Evolutionary conservation across 2,113 vertebrate species (phyloP).

Genomic region (Opisthocomus hoazin): DNA sequence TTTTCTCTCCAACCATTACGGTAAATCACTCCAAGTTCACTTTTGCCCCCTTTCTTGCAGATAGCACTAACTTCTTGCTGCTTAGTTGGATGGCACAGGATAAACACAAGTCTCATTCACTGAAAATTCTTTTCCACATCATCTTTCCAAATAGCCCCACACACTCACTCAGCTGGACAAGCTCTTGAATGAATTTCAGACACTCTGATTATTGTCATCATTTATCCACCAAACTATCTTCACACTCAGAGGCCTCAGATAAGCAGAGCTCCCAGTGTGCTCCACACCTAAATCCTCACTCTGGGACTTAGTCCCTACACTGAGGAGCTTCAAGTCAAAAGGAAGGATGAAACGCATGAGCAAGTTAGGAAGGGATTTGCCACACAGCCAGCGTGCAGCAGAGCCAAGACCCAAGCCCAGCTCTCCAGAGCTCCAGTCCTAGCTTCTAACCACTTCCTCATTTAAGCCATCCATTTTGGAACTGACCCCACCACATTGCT

Average conservation of each 20-base stretch:
- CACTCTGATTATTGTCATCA: neutral
- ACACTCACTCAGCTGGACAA: neutral
- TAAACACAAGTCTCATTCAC: neutral
- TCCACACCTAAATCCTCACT: neutral
- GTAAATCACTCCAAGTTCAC: no score
- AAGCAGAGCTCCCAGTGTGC: neutral
- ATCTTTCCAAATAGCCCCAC: neutral
- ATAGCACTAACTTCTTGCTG: neutral
- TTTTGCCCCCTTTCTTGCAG: neutral
- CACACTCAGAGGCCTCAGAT: neutral
- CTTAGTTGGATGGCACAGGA: neutral
- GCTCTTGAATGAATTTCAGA: neutral
- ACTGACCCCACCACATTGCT: neutral
- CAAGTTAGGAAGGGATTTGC: neutral
- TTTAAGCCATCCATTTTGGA: neutral
- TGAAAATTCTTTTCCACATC: neutral
- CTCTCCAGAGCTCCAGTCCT: neutral
- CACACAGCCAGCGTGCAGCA: accelerated
- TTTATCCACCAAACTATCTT: neutral
- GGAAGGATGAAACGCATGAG: neutral
- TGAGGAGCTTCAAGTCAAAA: neutral
- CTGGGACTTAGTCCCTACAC: neutral
- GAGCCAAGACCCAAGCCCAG: neutral
- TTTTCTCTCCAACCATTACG: neutral
- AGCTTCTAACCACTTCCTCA: neutral